Base-by-base conservation (phyloP, 2,888 invertebrate species). In the Scrobipalpa costella region DNA sequence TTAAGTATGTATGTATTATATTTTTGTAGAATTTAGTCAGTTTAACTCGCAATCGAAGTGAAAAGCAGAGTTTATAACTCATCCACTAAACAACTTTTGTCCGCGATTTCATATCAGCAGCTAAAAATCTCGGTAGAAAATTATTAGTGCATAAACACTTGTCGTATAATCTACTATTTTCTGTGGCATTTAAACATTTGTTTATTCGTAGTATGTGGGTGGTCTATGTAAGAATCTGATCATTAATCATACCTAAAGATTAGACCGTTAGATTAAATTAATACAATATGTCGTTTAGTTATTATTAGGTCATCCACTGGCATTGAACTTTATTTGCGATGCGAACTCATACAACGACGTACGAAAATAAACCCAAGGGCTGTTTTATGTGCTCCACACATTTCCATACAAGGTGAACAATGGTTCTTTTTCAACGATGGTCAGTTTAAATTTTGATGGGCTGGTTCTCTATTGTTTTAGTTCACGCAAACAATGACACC, bases 331-430 rank as follows among this genome's bases (percentile, higher is more conserved):
- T 27, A 6, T 9, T 9, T 52, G 21, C 21, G 8, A 27, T 21
- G 50, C 21, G 5, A 52, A 44, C 1, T 21, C 19, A 49, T 15
- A 49, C 19, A 9, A n/a, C 17, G 47, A 50, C 21, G 19, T 50
- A 17, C 19, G 8, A 52, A 52, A 52, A 52, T 52, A 21, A 27
- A 19, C 11, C 27, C 21, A 52, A 52, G 13, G 19, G 50, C 21
- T 49, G 13, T 11, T 52, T 21, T 7, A 13, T 13, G 21, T 1
- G 50, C 44, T 6, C 44, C 44, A 44, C n/a, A n/a, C 44, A 44
- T 44, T n/a, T 34, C 63, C 63, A 49, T 36, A 63, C 21, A 58
- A 7, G 44, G 59, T 13, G 34, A 55, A 64, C 61, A 64, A 61
- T 64, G 9, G 64, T 15, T 34, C 17, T 13, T 33, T 33, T 44